Evolutionary conservation across 2,888 invertebrate genomes (phyloP).

Genomic region (Drepanosiphum platanoidis): DNA sequence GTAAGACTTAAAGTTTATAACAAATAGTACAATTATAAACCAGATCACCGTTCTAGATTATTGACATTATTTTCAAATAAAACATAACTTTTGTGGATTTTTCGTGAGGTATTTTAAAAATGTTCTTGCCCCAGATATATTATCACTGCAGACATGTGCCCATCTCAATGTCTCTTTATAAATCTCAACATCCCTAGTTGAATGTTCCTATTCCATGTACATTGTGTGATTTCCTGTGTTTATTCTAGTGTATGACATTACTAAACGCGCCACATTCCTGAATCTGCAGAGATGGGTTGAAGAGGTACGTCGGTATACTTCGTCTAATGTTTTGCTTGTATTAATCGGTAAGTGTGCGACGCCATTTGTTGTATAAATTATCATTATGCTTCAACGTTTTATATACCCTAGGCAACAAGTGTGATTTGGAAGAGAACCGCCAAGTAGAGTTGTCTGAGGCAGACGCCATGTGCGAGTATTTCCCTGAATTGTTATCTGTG

Average conservation of each 20-base stretch:
- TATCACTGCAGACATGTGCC: too few relatives aligned
- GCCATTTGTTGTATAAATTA: neutral
- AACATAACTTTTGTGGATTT: too few relatives aligned
- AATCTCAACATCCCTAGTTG: too few relatives aligned
- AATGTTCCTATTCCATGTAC: neutral
- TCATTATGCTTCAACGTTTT: constrained; percentile 4
- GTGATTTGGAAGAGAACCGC: constrained; percentile 81
- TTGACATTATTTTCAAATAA: too few relatives aligned
- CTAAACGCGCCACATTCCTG: constrained; percentile 89
- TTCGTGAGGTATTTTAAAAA: too few relatives aligned
- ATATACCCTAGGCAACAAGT: constrained; percentile 82
- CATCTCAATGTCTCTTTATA: too few relatives aligned
- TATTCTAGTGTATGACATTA: constrained; percentile 93
- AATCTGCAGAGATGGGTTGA: constrained; percentile 95
- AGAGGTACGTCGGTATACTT: constrained; percentile 93
- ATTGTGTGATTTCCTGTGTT: constrained; percentile 64
- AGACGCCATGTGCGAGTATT: constrained; percentile 84
- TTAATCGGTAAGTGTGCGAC: constrained; percentile 77
- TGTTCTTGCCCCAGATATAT: too few relatives aligned
- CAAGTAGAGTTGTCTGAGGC: constrained; percentile 89
- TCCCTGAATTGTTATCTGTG: constrained; percentile 86
- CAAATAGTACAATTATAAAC: too few relatives aligned
- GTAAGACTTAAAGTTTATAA: too few relatives aligned
- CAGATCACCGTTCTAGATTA: too few relatives aligned
- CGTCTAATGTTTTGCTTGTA: constrained; percentile 88